These are phyloP conservation scores for Drosophila biarmipes DNA, from an alignment of 1,140 invertebrate species.

Conservation along the genomic window DNA sequence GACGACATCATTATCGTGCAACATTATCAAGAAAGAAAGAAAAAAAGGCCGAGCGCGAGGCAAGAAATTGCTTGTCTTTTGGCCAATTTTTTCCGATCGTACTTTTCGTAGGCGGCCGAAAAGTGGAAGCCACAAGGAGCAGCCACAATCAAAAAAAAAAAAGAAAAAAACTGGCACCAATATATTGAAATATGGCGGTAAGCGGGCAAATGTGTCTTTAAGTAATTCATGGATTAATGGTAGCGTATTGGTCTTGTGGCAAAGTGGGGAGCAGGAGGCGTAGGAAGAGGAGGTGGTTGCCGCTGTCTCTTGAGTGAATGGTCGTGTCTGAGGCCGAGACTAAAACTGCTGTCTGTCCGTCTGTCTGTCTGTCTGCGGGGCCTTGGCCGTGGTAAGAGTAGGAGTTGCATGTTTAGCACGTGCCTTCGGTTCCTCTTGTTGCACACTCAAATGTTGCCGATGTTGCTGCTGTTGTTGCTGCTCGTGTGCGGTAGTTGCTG, in stretches of 20 bases:
- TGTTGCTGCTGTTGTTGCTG: constrained; percentile 34
- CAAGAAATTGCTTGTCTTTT: constrained; percentile 70
- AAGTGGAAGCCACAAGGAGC: constrained; percentile 38
- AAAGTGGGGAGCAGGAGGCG: neutral
- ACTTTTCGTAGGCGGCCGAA: constrained; percentile 62
- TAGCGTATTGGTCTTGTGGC: constrained; percentile 73
- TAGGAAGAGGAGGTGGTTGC: neutral
- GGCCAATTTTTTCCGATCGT: constrained; percentile 22
- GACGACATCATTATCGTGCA: constrained; percentile 82
- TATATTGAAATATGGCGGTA: constrained; percentile 83
- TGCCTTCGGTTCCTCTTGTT: constrained; percentile 58
- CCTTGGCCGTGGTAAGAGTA: constrained; percentile 74
- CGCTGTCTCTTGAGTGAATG: constrained; percentile 71
- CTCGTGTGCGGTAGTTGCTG: constrained; percentile 65
- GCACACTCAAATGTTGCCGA: constrained; percentile 39
- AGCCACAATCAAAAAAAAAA: neutral
- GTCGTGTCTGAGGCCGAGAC: constrained; percentile 55
- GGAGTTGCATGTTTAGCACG: constrained; percentile 82
- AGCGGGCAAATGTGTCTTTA: constrained; percentile 81
- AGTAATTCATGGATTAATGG: constrained; percentile 83
- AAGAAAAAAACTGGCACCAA: constrained; percentile 23
- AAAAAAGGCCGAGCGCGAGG: constrained; percentile 35
- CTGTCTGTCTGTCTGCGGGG: constrained; percentile 22
- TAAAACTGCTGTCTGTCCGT: constrained; percentile 42
- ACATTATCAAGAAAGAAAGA: constrained; percentile 61